phyloP scores from a whole-genome alignment of 2,888 invertebrate genomes.

The Brachypalpus laphriformis region DNA sequence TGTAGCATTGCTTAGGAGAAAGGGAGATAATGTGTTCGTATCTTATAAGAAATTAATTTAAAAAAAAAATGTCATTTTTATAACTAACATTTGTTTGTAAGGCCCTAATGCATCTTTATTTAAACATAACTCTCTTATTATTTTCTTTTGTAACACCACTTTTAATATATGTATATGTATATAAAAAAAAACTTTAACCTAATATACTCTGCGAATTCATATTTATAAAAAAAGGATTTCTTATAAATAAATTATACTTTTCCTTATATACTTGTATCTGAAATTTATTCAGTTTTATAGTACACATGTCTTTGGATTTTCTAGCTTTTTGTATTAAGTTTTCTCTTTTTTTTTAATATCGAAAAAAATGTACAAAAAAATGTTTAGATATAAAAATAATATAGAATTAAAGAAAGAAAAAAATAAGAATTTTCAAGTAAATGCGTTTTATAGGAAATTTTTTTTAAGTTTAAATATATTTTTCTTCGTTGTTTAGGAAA shows the following conservation, averaged over 20 bases:
- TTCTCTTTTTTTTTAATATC: constrained; percentile 39
- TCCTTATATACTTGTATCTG: constrained; percentile 56
- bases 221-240: constrained; percentile 50
- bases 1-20: constrained; percentile 28
- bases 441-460: constrained; percentile 71
- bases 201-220: constrained; percentile 67
- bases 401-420: constrained; percentile 31
- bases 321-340: constrained; percentile 74
- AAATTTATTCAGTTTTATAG: constrained; percentile 71
- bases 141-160: constrained; percentile 59
- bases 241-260: constrained; percentile 56
- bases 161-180: constrained; percentile 40
- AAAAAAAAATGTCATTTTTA: constrained; percentile 70
- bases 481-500: constrained; percentile 76
- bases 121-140: constrained; percentile 56
- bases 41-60: constrained; percentile 42
- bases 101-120: constrained; percentile 75
- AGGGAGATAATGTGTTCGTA: constrained; percentile 55
- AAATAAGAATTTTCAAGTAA: constrained; percentile 49
- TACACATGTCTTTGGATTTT: constrained; percentile 76
- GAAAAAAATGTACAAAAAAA: constrained; percentile 51
- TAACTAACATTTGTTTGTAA: constrained; percentile 75
- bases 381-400: constrained; percentile 25
- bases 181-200: constrained; percentile 67
- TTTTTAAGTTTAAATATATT: constrained; percentile 39